These are phyloP conservation scores for Pogonognathellus flavescens DNA, from an alignment of 1,140 invertebrate species.

Conservation along the genomic window DNA sequence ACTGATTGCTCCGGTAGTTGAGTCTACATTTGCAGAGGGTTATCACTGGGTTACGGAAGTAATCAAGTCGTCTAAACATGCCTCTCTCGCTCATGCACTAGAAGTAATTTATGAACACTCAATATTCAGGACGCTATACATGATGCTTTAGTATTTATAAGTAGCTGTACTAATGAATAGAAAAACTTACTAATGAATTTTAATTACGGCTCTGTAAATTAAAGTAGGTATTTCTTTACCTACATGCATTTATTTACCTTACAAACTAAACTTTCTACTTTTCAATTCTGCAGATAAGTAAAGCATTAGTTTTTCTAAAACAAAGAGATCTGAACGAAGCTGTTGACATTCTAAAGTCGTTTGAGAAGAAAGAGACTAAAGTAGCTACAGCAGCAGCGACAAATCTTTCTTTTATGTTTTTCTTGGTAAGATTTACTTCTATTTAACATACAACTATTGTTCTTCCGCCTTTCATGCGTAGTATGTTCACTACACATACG, in stretches of 20 bases:
- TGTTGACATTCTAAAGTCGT: constrained; percentile 88
- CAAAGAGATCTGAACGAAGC: constrained; percentile 86
- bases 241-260: constrained; percentile 14
- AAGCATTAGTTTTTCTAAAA: constrained; percentile 89
- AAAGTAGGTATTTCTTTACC: neutral
- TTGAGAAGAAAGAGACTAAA: constrained; percentile 88
- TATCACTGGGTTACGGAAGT: constrained; percentile 72
- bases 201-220: neutral
- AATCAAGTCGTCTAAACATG: constrained; percentile 64
- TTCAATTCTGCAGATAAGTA: constrained; percentile 85
- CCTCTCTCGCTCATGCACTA: constrained; percentile 64
- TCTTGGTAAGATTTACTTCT: constrained; percentile 75
- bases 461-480: neutral
- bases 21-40: constrained; percentile 83
- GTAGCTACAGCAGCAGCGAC: constrained; percentile 88
- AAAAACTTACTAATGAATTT: constrained; percentile 18
- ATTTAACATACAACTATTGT: no score
- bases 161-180: neutral
- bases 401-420: constrained; percentile 93
- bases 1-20: constrained; percentile 89
- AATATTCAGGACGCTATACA: neutral
- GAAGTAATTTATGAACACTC: constrained; percentile 56
- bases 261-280: no score
- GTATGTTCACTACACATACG: no score
- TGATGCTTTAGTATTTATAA: neutral